These are phyloP conservation scores for Bombus confusus DNA, from an alignment of 1,140 invertebrate species.

Conservation along the genomic window DNA sequence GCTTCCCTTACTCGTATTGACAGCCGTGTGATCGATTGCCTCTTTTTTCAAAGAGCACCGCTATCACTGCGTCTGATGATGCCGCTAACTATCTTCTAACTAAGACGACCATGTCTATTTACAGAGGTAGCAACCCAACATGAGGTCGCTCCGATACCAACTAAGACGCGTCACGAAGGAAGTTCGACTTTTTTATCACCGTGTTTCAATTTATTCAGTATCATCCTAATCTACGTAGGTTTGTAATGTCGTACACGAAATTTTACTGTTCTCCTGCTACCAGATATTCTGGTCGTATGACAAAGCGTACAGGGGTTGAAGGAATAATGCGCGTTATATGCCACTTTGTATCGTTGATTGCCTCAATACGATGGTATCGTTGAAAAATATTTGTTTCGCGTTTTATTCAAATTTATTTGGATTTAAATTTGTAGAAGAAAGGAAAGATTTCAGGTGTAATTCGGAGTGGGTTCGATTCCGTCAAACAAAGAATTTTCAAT, in stretches of 20 bases:
- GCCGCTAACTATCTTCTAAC: conserved; percentile 50
- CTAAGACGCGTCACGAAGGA: neutral
- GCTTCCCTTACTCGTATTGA: conserved; percentile 52
- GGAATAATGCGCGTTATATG: neutral
- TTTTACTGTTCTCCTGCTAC: neutral
- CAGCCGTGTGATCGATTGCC: conserved; percentile 68
- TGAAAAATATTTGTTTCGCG: neutral
- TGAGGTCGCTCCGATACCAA: conserved; percentile 17
- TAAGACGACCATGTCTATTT: conserved; percentile 28
- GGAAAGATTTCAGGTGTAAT: too few relatives aligned
- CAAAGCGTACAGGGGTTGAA: neutral
- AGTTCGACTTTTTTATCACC: conserved; percentile 14
- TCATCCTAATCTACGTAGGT: neutral
- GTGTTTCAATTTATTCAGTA: conserved; percentile 29
- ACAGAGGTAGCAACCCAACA: conserved; percentile 11
- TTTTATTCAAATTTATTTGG: too few relatives aligned
- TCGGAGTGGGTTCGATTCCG: too few relatives aligned
- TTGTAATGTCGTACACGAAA: neutral
- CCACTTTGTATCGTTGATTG: neutral
- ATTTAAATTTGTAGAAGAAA: too few relatives aligned
- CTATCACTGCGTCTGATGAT: conserved; percentile 61
- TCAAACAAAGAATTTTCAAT: too few relatives aligned
- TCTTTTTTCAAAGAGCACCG: conserved; percentile 64
- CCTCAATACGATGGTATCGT: neutral
- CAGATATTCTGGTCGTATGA: neutral